Conservation (phyloP, 2,797 vertebrate genomes). For the Pantherophis alleghaniensis region DNA sequence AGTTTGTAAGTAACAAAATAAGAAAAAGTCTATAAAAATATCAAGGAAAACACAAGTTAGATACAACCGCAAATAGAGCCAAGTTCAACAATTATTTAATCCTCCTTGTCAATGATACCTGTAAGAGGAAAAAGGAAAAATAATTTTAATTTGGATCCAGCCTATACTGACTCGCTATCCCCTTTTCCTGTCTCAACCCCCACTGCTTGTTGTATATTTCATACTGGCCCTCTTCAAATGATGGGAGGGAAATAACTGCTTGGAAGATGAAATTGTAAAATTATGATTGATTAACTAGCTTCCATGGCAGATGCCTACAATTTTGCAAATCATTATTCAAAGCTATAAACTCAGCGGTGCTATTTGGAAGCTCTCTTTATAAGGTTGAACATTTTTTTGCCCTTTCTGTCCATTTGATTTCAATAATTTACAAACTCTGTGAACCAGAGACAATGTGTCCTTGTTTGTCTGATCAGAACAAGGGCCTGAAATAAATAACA, state of each 20-base stretch:
- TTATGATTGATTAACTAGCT: neutral
- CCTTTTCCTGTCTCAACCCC: neutral
- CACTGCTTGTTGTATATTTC: neutral
- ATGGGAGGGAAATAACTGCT: neutral
- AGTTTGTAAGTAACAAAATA: neutral
- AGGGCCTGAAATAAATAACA: constrained; percentile 31
- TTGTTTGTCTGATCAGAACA: constrained; percentile 7
- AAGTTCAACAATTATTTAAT: neutral
- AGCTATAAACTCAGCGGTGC: neutral
- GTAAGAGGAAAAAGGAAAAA: neutral
- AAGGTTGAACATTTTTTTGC: neutral
- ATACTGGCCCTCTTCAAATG: neutral
- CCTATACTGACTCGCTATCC: neutral
- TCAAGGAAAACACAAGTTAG: neutral
- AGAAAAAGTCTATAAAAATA: neutral
- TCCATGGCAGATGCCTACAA: neutral
- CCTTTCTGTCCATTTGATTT: neutral
- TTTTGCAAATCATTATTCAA: neutral
- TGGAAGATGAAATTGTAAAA: neutral
- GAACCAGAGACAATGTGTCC: constrained; percentile 15
- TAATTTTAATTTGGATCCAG: neutral
- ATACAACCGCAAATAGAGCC: neutral
- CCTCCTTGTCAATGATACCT: neutral
- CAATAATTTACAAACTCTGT: neutral
- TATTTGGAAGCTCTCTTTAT: neutral